A percentile compares a stretch with the other conserved stretches of the same genome.
Conservation (phyloP, 2,888 invertebrate species). For the Drosophila stalkeri region DNA sequence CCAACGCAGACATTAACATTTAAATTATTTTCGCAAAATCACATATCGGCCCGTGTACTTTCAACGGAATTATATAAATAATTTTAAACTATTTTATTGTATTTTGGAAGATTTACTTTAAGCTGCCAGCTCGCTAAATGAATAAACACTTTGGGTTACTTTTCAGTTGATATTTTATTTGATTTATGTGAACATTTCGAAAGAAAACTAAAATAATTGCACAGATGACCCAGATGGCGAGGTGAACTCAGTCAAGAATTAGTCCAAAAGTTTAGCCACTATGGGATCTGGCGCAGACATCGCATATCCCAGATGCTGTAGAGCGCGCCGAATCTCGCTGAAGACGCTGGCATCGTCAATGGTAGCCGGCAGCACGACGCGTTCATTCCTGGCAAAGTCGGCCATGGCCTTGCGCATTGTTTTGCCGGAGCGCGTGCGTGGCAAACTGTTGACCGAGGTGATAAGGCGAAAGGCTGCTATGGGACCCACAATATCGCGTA, state of each 20-base stretch:
- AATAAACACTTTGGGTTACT: not conserved
- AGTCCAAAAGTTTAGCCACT: constrained; percentile 68
- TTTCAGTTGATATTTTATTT: constrained; percentile 52
- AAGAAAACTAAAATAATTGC: constrained; percentile 9
- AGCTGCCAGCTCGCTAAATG: too few species aligned
- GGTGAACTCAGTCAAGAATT: constrained; percentile 15
- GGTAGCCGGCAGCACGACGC: constrained; percentile 92
- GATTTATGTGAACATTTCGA: constrained; percentile 16
- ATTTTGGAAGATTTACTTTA: not conserved
- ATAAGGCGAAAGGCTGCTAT: constrained; percentile 95
- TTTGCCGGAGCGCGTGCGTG: constrained; percentile 93
- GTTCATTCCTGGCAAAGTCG: constrained; percentile 92
- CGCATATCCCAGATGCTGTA: constrained; percentile 92
- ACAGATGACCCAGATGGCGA: constrained; percentile 3
- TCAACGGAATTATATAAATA: constrained; percentile 16
- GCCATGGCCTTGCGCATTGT: constrained; percentile 92
- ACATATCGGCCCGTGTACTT: constrained; percentile 10
- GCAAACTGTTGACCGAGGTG: constrained; percentile 91
- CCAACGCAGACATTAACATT: constrained; percentile 61
- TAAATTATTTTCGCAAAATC: constrained; percentile 63
- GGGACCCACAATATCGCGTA: constrained; percentile 87
- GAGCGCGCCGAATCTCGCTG: constrained; percentile 90
- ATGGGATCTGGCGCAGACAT: constrained; percentile 89
- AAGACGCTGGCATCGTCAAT: constrained; percentile 95
- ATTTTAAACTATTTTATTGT: not conserved